Base-by-base conservation (phyloP, 2,888 invertebrate species). In the Pandemis cinnamomeana region DNA sequence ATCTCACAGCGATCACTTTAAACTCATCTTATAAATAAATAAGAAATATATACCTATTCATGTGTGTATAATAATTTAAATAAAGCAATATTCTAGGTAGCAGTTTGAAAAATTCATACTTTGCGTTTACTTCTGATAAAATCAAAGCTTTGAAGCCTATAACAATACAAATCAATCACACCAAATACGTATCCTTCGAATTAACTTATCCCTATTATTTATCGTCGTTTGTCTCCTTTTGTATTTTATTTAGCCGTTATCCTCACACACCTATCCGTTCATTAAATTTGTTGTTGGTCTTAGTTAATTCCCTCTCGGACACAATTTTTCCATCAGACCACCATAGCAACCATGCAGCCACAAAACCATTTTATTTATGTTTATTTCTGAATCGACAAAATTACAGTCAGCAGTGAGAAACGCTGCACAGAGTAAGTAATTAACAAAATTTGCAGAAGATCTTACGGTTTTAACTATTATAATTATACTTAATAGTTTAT, bases 251-350 rank as follows among this genome's bases (percentile, higher is more conserved):
- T 4, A 20, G 53, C 15, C 53, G 6, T n/a, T 55, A 20, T 3
- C 8, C 8, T n/a, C 15, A 55, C 55, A 55, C 55, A 8, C 7
- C 7, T 20, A 20, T 55, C 55, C 55, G 13, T 55, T 20, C 55
- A 20, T 55, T n/a, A n/a, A n/a, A n/a, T n/a, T 55, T 55, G 55
- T 55, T 55, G 55, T 55, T 55, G n/a, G 55, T 20, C 15, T 55
- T 15, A 15, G 53, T 55, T 55, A 55, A 55, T 55, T 15, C 53
- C 7, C 15, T 2, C 20, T 20, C 53, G 15, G 53, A 5, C 53
- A 55, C 53, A 15, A 55, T 15, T 55, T 8, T 55, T 8, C 6
- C 20, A 20, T 55, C 55, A n/a, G 20, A 55, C 55, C 55, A 55
- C 55, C 55, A 15, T 20, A 55, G 7, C 55, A 15, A 8, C 0